A percentile compares a stretch with the other conserved stretches of the same genome.
These are phyloP conservation scores for Abrostola triplasia DNA, from an alignment of 2,888 invertebrate species.

Conservation along the genomic window DNA sequence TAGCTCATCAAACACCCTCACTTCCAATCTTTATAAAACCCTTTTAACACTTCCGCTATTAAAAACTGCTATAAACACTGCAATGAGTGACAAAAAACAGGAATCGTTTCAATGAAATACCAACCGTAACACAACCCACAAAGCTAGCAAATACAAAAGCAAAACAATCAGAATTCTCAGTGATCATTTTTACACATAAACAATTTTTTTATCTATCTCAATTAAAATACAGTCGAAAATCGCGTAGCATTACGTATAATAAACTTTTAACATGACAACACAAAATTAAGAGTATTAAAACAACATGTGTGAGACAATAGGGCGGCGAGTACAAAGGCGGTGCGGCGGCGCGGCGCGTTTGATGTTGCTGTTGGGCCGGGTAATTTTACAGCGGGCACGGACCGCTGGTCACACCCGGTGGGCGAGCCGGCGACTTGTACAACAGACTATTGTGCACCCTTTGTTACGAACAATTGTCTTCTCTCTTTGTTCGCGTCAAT, in stretches of 20 bases:
- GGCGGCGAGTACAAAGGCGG: slow-evolving; percentile 77
- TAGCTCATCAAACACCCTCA: slow-evolving; percentile 66
- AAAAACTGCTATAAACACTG: slow-evolving; percentile 61
- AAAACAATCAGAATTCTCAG: slow-evolving; percentile 8
- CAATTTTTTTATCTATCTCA: slow-evolving; percentile 26
- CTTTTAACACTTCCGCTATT: slow-evolving; percentile 80
- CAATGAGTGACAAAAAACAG: slow-evolving; percentile 49
- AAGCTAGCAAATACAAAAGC: background rate
- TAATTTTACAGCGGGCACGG: slow-evolving; percentile 76
- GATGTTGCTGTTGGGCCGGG: slow-evolving; percentile 71
- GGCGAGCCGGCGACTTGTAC: slow-evolving; percentile 34
- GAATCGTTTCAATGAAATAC: slow-evolving; percentile 8
- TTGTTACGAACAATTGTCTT: slow-evolving; percentile 37
- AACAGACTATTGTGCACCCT: slow-evolving; percentile 57
- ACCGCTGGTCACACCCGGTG: slow-evolving; percentile 57
- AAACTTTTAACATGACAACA: slow-evolving; percentile 86
- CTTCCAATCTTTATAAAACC: slow-evolving; percentile 66
- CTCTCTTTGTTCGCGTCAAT: slow-evolving; percentile 18
- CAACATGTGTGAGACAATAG: slow-evolving; percentile 84
- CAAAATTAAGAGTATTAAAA: slow-evolving; percentile 83
- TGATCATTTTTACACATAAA: slow-evolving; percentile 18
- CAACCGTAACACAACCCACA: slow-evolving; percentile 1
- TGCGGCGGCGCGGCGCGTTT: slow-evolving; percentile 70
- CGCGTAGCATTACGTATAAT: slow-evolving; percentile 62
- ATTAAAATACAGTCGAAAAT: slow-evolving; percentile 56